Evolutionary conservation across 2,797 vertebrate genomes (phyloP).

Genomic region (Threskiornis aethiopicus): DNA sequence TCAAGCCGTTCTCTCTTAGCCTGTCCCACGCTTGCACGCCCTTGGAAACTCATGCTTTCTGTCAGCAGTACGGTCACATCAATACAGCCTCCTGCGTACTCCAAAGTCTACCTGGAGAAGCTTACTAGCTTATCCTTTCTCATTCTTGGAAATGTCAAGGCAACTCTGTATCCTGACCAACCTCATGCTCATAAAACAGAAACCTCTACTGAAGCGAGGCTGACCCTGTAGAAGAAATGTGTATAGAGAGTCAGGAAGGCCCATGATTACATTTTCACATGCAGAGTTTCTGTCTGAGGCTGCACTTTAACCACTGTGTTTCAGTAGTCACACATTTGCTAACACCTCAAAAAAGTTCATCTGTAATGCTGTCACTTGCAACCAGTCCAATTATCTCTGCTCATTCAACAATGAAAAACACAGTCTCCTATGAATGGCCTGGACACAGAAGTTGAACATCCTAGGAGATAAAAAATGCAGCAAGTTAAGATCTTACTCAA

Average conservation of each 20-base stretch:
- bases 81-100: background rate
- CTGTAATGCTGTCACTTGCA: background rate
- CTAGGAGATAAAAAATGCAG: background rate
- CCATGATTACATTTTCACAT: background rate
- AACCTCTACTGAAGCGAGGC: background rate
- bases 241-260: background rate
- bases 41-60: background rate
- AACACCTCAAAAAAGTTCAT: conserved; percentile 1
- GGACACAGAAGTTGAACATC: background rate
- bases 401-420: conserved; percentile 21
- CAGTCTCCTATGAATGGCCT: background rate
- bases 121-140: background rate
- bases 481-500: background rate
- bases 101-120: background rate
- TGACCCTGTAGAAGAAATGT: background rate
- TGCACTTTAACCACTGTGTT: background rate
- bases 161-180: background rate
- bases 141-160: background rate
- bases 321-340: background rate
- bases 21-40: background rate
- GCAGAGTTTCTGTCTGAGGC: background rate
- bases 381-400: conserved; percentile 1
- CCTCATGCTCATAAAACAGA: background rate
- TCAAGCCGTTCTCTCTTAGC: background rate
- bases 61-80: background rate